Percentiles rank a stretch among this genome's conserved stretches.
Evolutionary conservation across 2,113 vertebrate species (phyloP).

Genomic region (mouse (Mus musculus)): GRCm39 chr2:115373001-115373500

Average conservation of each 20-base stretch:
- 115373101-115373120: conserved; percentile 88
- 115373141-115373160: conserved; percentile 87
- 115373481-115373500: background rate
- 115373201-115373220: conserved; percentile 88
- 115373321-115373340: conserved; percentile 49
- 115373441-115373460: background rate
- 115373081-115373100: conserved; percentile 87
- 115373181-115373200: conserved; percentile 88
- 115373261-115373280: conserved; percentile 57
- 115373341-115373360: background rate
- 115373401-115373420: background rate
- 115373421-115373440: background rate
- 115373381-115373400: background rate
- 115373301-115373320: background rate
- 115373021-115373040: conserved; percentile 86
- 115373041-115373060: conserved; percentile 86
- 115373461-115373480: conserved; percentile 65
- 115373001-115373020: conserved; percentile 84
- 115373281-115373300: conserved; percentile 41
- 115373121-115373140: conserved; percentile 87
- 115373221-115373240: conserved; percentile 85
- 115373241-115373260: conserved; percentile 79
- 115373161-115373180: conserved; percentile 87
- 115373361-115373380: background rate
- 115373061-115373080: conserved; percentile 87